Percentiles rank a stretch among this genome's conserved stretches.
These are phyloP conservation scores for Stramonita haemastoma DNA, from an alignment of 2,888 invertebrate genomes.

Conservation along the genomic window DNA sequence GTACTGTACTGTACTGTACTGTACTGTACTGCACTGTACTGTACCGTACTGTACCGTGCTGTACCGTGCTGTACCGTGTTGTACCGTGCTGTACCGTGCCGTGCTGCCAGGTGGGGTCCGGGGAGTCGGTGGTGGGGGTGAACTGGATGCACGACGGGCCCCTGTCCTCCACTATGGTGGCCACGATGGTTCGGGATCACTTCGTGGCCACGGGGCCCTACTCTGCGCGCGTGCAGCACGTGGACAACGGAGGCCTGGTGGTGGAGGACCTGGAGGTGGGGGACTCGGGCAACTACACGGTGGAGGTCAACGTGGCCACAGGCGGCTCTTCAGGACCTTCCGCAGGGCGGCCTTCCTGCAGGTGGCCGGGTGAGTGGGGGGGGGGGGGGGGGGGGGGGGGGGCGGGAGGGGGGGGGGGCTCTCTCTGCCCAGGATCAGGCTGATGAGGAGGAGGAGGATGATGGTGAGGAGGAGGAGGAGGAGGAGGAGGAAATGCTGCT, in stretches of 20 bases:
- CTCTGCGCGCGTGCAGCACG: not conserved
- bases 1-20: too few species aligned
- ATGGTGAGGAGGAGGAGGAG: too few species aligned
- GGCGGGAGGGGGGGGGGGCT: too few species aligned
- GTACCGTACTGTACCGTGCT: too few species aligned
- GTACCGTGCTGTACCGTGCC: too few species aligned
- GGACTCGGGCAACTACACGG: not conserved
- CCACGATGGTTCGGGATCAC: not conserved
- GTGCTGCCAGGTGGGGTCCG: not conserved
- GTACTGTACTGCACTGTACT: too few species aligned
- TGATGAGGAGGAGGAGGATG: too few species aligned
- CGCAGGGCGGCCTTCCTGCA: not conserved
- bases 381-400: too few species aligned
- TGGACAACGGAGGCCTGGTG: not conserved
- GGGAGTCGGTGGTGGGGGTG: not conserved
- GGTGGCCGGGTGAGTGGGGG: not conserved
- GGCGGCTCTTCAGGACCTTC: not conserved
- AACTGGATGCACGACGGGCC: slow-evolving; percentile 15
- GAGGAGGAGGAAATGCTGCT: too few species aligned
- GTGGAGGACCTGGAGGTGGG: not conserved
- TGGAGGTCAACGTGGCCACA: slow-evolving; percentile 18
- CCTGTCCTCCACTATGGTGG: not conserved
- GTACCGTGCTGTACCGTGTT: not conserved
- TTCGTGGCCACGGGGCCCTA: not conserved
- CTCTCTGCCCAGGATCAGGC: too few species aligned